These are phyloP conservation scores for Drosophila mulleri DNA, from an alignment of 2,888 invertebrate genomes.

Conservation along the genomic window DNA sequence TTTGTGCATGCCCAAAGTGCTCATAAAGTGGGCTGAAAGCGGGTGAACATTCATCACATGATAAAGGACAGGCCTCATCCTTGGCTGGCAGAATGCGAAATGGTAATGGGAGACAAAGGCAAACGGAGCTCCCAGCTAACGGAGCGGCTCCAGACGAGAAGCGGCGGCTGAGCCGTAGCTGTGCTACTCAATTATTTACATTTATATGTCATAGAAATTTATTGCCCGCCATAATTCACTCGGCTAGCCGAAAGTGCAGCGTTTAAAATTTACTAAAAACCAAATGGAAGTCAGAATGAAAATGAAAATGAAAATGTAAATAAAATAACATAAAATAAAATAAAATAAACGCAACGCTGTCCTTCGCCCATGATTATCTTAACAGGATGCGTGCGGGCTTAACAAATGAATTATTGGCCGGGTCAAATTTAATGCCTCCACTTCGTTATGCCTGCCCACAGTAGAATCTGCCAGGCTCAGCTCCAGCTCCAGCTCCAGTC, in stretches of 20 bases:
- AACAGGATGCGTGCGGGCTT: slow-evolving; percentile 42
- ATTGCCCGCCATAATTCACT: slow-evolving; percentile 80
- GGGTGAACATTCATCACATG: slow-evolving; percentile 61
- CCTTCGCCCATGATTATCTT: slow-evolving; percentile 50
- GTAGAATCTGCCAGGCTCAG: slow-evolving; percentile 1
- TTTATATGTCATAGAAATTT: slow-evolving; percentile 83
- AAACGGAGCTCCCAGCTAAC: slow-evolving; percentile 19
- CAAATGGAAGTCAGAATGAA: slow-evolving; percentile 31
- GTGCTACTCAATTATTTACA: slow-evolving; percentile 81
- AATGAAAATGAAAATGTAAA: slow-evolving; percentile 23
- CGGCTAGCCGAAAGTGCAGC: slow-evolving; percentile 66
- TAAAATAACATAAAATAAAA: slow-evolving; percentile 40
- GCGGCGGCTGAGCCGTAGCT: slow-evolving; percentile 51
- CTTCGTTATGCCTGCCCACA: slow-evolving; percentile 54
- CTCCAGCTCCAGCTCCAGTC: background rate
- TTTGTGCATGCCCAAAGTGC: slow-evolving; percentile 55
- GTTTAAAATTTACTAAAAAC: slow-evolving; percentile 71
- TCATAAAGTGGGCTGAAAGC: slow-evolving; percentile 52
- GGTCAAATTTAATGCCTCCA: slow-evolving; percentile 72
- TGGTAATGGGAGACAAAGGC: slow-evolving; percentile 26
- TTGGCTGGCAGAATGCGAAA: slow-evolving; percentile 5
- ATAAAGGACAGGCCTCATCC: slow-evolving; percentile 49
- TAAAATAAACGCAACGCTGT: slow-evolving; percentile 26
- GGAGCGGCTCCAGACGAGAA: slow-evolving; percentile 2
- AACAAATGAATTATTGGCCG: slow-evolving; percentile 73